phyloP scores from a whole-genome alignment of 2,888 invertebrate species.

The Coelinius sp. region DNA sequence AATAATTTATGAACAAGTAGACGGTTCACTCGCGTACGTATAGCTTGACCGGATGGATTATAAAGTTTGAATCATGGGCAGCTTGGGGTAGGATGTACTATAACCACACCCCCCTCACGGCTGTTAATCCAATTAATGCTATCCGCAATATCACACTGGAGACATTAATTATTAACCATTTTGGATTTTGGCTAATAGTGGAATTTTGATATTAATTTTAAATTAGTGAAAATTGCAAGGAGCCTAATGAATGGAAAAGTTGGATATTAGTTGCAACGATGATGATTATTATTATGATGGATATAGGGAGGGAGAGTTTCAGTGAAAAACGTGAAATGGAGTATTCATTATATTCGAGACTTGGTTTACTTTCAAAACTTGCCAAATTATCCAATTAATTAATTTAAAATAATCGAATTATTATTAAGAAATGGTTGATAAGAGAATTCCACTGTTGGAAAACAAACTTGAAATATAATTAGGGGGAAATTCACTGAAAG shows the following conservation, averaged over 20 bases:
- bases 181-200: conserved; percentile 7
- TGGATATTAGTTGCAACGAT: too few species aligned
- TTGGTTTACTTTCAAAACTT: too few species aligned
- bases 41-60: conserved; percentile 29
- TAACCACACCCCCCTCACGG: conserved; percentile 6
- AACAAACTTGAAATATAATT: conserved; percentile 11
- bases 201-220: not conserved
- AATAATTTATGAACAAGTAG: conserved; percentile 51
- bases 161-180: conserved; percentile 4
- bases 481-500: not conserved
- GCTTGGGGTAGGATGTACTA: not conserved
- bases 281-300: too few species aligned
- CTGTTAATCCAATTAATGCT: conserved; percentile 44
- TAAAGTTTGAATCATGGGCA: conserved; percentile 28
- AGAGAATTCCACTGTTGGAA: not conserved
- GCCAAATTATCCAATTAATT: too few species aligned
- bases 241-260: not conserved
- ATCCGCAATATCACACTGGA: conserved; percentile 26
- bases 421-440: too few species aligned
- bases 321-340: too few species aligned
- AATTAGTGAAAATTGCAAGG: not conserved
- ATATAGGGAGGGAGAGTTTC: too few species aligned
- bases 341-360: too few species aligned
- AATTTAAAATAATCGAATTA: too few species aligned
- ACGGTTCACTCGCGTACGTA: conserved; percentile 31